Evolutionary conservation across 2,888 invertebrate species (phyloP), one percentile per base, ranked within the genome.

Genomic region (Minunthozetes semirufus): DNA sequence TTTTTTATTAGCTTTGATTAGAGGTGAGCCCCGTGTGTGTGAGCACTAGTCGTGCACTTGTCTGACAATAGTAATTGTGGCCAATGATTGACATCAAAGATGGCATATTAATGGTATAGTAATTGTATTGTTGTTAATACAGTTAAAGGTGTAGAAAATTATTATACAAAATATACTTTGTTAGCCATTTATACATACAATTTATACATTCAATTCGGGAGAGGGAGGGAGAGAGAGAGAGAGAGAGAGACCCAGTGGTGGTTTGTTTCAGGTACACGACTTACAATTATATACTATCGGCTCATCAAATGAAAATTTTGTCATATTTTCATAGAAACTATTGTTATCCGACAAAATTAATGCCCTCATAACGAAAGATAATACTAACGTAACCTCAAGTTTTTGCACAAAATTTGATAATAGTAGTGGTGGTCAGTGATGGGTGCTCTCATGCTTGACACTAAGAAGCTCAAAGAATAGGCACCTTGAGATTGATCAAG

Each of bases 11-110:
- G 33, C 8, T 33, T 33, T 33, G 46, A 48, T 48, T 17, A 48
- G 46, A 15, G 46, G 17, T 48, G 15, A 48, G 46, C 17, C 15
- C 11, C 15, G 19, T 17, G 53, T n/a, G 8, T 53, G 53, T 53
- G n/a, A 53, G 53, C 2, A 50, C 22, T 22, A 61, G 25, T 61
- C 61, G 61, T 61, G 61, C 61, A 29, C 27, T 61, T 25, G 61
- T 17, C 29, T 61, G 61, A 61, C 61, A 61, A 61, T 61, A 61
- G 61, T 13, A 61, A 61, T 61, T 61, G 61, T 29, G 29, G 61
- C 29, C 61, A 61, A 61, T 61, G 61, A 61, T 61, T 61, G 61
- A 61, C 61, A 61, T 33, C 33, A 33, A 33, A 33, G 33, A 33
- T 33, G 1, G 53, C 19, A 61, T 61, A 61, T 5, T 25, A 61